Conservation (phyloP, 2,113 vertebrate genomes). For the Mustela lutreola region DNA sequence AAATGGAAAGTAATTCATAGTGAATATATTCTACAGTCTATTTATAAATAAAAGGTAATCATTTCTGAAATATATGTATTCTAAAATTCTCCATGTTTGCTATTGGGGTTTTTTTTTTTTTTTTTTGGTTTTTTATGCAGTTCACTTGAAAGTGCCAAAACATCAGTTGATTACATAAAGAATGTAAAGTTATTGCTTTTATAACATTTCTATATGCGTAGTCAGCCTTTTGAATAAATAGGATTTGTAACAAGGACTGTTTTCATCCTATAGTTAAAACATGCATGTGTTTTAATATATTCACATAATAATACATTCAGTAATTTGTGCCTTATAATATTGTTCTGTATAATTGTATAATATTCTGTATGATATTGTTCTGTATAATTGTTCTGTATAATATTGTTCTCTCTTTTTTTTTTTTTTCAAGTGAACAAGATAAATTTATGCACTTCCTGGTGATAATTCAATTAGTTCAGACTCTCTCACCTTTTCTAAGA, state of each 20-base stretch:
- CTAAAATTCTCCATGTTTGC: slow-evolving; percentile 49
- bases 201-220: slow-evolving; percentile 35
- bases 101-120: neutral
- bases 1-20: slow-evolving; percentile 60
- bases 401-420: neutral
- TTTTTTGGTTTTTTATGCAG: slow-evolving; percentile 1
- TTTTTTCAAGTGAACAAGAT: slow-evolving; percentile 13
- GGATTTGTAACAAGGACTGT: neutral
- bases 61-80: slow-evolving; percentile 43
- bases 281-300: neutral
- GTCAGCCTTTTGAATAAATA: slow-evolving; percentile 57
- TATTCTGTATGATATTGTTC: too few relatives aligned
- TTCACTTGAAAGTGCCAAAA: slow-evolving; percentile 63
- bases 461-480: slow-evolving; percentile 49
- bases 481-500: slow-evolving; percentile 19
- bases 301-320: slow-evolving; percentile 23
- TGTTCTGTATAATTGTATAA: neutral
- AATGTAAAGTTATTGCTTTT: slow-evolving; percentile 57
- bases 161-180: slow-evolving; percentile 31
- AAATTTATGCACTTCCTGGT: slow-evolving; percentile 58
- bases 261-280: slow-evolving; percentile 53
- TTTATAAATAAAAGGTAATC: slow-evolving; percentile 60
- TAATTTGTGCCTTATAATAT: slow-evolving; percentile 7
- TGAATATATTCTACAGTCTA: slow-evolving; percentile 54
- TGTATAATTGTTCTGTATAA: too few relatives aligned